Base-by-base conservation (phyloP, 2,888 invertebrate genomes). In the Orthosia cruda region DNA sequence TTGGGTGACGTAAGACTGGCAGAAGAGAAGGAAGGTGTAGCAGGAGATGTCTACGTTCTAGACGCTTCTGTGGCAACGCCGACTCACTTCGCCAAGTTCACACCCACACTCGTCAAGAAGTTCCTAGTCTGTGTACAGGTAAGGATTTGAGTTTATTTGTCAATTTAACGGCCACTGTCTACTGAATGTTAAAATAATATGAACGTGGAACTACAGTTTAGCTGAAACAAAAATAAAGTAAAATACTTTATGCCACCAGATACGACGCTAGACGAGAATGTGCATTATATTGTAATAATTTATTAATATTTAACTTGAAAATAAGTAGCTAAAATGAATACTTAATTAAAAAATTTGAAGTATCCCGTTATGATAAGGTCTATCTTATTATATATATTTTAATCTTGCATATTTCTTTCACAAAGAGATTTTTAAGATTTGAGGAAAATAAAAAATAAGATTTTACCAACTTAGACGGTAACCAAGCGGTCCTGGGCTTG, bases 1-100 rank as follows among this genome's bases (percentile, higher is more conserved):
- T 97, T 98, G 88, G 98, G 98, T 18, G 98, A 99, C 91, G 97
- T 98, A 15, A 97, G 98, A 72, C 93, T 99, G 74, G 97, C 97
- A 45, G 98, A 98, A 86, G 98, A 98, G 93, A 97, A 97, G 85
- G 97, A 97, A 11, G 98, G 98, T 49, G 98, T 99, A 0, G 98
- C 98, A 2, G 98, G 98, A 0, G 98, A 99, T 90, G 97, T 98
- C 18, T 98, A 98, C 91, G 97, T 99, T 75, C 93, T 98, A 64
- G 98, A 98, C 88, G 98, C 98, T 0, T 97, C 97, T 45, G 98
- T 98, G 49, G 98, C 98, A 2, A 98, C 98, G 0, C 97, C 98
- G 0, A 97, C 97, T 0, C 98, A 98, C 92, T 98, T 98, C 92
- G 97, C 98, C 84, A 98, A 98, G 95, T 98, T 98, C 93, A 98